Base-by-base conservation (phyloP, 2,888 invertebrate species). In the Drosophila stalkeri region DNA sequence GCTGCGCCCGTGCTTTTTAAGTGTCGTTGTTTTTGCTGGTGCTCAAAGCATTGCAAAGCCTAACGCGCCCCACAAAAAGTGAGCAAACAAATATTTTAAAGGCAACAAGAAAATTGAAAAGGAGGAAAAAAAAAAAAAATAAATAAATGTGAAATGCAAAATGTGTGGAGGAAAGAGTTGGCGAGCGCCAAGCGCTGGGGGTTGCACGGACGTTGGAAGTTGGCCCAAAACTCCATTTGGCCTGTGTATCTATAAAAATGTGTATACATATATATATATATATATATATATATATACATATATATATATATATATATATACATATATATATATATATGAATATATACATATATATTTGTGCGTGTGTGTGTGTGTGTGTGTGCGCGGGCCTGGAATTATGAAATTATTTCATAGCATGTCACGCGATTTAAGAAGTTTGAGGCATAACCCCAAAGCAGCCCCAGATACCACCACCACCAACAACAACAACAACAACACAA, bases 391-490 rank as follows among this genome's bases (percentile, higher is more conserved):
- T 74, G 78, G 78, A 85, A 82, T 81, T 82, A 82, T 82, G 73
- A 85, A 82, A 84, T 75, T 71, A 77, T 85, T 75, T 82, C 69
- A 73, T 68, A 71, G 65, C 80, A 62, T 70, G 83, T 81, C 86
- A 83, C 82, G 86, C 86, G 86, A 82, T 81, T 83, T 55, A 79
- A 74, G 83, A 81, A 77, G 81, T 78, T 66, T 41, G 60, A 77
- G 68, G 52, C 56, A 44, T 64, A 66, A 66, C 64, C 65, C 52
- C 64, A 51, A 39, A 51, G 49, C 64, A 62, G 51, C 16, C 49
- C 23, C 39, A 64, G 65, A 55, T 41, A 55, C 47, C 43, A 56
- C 51, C 27, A 66, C 41, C 60, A 61, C 47, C 23, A 64, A 39
- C 57, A 61, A 55, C 44, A 46, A 16, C 14, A 71, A 23, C 56